Evolutionary conservation across 2,888 invertebrate species (phyloP), one percentile per base, ranked within the genome.

Genomic region (Aplocera efformata): DNA sequence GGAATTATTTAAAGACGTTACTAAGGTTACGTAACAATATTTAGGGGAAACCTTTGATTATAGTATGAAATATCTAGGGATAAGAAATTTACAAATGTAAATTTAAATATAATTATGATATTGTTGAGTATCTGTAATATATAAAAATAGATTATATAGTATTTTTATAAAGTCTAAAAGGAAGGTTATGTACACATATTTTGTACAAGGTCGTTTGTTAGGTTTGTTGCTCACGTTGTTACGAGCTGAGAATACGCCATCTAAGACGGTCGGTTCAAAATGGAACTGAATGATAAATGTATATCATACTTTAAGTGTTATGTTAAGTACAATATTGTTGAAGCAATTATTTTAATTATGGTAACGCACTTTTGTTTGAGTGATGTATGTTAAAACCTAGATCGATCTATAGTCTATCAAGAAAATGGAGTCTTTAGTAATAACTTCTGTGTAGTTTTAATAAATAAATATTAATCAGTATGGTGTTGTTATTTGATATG

Each of bases 291-390:
- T 48, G 42, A 50, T 59, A 58, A 60, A 62, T 59, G 35, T 68
- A 68, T 80, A 78, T 74, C 74, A 71, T 78, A 72, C 63, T 76
- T 23, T 41, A 44, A 80, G 78, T 60, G 53, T 70, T 81, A 83
- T 73, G 60, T 79, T 85, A 86, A 86, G 86, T 84, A 86, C 86
- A 86, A 86, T 84, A 77, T 79, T 82, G 82, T 83, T 82, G 69
- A 76, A 72, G 56, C 76, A 77, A 73, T 69, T 72, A 73, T 70
- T 73, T 71, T 68, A 67, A 74, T 61, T 69, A 71, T 68, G 73
- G 72, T 72, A 68, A 74, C 68, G 75, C 80, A 80, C 79, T 77
- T 73, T 83, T 74, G 67, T 75, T 79, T 73, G 72, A 73, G 64
- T 77, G 80, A 76, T 73, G 76, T 79, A 79, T 67, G 73, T 72